A percentile compares a stretch with the other conserved stretches of the same genome.
phyloP scores from a whole-genome alignment of 2,797 vertebrate species.

The Tolypeutes matacus region DNA sequence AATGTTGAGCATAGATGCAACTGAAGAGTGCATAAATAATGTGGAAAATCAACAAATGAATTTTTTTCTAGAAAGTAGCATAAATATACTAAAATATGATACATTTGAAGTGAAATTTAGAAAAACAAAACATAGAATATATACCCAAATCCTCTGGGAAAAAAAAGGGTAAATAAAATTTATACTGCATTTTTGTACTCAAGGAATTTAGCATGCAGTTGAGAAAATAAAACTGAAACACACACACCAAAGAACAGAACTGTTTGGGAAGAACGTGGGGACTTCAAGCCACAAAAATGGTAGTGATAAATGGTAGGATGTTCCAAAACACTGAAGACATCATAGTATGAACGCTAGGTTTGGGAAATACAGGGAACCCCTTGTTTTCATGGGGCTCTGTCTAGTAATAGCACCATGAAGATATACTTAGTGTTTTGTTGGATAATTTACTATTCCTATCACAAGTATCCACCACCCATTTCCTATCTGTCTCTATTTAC shows the following conservation, averaged over 20 bases:
- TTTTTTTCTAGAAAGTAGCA: not conserved
- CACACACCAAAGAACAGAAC: not conserved
- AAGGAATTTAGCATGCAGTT: not conserved
- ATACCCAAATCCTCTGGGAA: not conserved
- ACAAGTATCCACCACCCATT: not conserved
- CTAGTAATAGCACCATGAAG: not conserved
- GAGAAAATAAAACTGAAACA: not conserved
- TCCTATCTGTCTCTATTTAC: not conserved
- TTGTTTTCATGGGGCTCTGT: not conserved
- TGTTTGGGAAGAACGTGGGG: not conserved
- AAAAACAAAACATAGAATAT: not conserved
- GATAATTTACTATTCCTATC: not conserved
- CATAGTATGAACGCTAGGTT: not conserved
- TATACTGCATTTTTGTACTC: not conserved
- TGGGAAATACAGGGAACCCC: not conserved
- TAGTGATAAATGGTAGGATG: not conserved
- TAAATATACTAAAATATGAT: not conserved
- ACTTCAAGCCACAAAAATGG: not conserved
- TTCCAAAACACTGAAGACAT: not conserved
- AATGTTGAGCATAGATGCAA: not conserved
- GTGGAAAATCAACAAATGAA: not conserved
- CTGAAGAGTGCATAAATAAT: not conserved
- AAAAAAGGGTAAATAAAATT: not conserved
- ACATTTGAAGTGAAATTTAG: not conserved
- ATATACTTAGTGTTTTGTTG: not conserved